A percentile compares a stretch with the other conserved stretches of the same genome.
phyloP scores from a whole-genome alignment of 2,888 invertebrate genomes.

The Andrena minutula region DNA sequence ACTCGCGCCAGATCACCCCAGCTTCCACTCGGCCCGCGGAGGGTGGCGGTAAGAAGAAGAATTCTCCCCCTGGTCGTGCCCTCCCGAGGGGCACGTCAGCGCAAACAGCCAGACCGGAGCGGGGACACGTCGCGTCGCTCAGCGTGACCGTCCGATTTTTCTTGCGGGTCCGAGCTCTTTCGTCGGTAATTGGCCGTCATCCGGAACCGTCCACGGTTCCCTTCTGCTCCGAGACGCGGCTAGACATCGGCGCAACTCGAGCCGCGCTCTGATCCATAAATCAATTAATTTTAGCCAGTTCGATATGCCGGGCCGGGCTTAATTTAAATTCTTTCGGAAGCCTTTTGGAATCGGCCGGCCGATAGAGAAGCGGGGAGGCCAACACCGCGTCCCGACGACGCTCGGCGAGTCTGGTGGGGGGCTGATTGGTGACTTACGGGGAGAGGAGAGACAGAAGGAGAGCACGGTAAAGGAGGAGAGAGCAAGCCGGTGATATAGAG shows the following conservation, averaged over 20 bases:
- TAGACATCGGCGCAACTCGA: slow-evolving; percentile 37
- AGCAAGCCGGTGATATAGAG: no score
- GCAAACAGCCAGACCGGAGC: not conserved
- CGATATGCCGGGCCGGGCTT: slow-evolving; percentile 79
- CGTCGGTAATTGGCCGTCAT: slow-evolving; percentile 62
- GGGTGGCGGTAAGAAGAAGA: slow-evolving; percentile 42
- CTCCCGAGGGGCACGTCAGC: slow-evolving; percentile 8
- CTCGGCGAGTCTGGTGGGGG: slow-evolving; percentile 51
- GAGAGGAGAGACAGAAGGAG: slow-evolving; percentile 27
- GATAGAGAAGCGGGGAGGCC: slow-evolving; percentile 50
- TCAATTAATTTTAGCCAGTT: slow-evolving; percentile 84
- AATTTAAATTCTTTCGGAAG: slow-evolving; percentile 84
- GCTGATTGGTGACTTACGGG: slow-evolving; percentile 70
- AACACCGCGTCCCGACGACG: slow-evolving; percentile 58
- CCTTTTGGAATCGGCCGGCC: slow-evolving; percentile 76
- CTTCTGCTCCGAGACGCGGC: slow-evolving; percentile 17
- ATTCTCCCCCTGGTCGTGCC: slow-evolving; percentile 31
- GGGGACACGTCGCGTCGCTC: slow-evolving; percentile 1
- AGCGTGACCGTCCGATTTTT: slow-evolving; percentile 50
- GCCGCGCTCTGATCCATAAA: slow-evolving; percentile 76
- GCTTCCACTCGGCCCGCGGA: not conserved
- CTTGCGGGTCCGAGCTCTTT: slow-evolving; percentile 43
- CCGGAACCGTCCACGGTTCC: slow-evolving; percentile 43
- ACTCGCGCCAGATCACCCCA: not conserved
- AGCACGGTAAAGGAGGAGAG: slow-evolving; percentile 12